Base-by-base conservation (phyloP, 2,888 invertebrate genomes). In the Helleia helle region DNA sequence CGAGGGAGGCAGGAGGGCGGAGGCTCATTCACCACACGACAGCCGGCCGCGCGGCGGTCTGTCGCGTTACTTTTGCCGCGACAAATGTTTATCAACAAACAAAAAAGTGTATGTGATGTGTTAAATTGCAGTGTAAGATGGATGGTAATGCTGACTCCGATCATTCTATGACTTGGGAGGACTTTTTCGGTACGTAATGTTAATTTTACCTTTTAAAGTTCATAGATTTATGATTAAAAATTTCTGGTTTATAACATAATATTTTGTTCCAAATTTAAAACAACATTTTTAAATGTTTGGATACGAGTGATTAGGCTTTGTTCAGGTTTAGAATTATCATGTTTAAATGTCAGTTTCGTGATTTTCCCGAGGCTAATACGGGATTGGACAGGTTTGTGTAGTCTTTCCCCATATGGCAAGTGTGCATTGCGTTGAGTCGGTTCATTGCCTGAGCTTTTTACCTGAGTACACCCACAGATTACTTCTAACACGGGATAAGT, bases 121-220 rank as follows among this genome's bases (percentile, higher is more conserved):
- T 38, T n/a, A n/a, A n/a, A n/a, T n/a, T n/a, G n/a, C n/a, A n/a
- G n/a, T n/a, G n/a, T 65, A 81, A 75, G 62, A 86, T 86, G 85
- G 86, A 86, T 65, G 84, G 79, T 63, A 84, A 77, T 58, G 84
- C 83, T 60, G 90, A 90, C 69, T 90, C 89, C 56, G 90, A 90
- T 72, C 88, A 88, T 60, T 90, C 89, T 66, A 87, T 89, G 85
- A 89, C 88, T 65, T 90, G 90, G 90, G 90, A 90, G 71, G 90
- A 90, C 62, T 90, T 90, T 85, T 90, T 89, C 62, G 90, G 90
- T 90, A 61, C 77, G 89, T 85, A 50, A 22, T 12, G 2, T 3
- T 29, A 7, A 7, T 11, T 28, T n/a, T 2, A 26, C 26, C n/a
- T n/a, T 18, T 18, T 4, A 18, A 18, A 18, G 9, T 14, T 30